These are phyloP conservation scores for Cartodere bifasciata DNA, from an alignment of 2,888 invertebrate species.

Conservation along the genomic window DNA sequence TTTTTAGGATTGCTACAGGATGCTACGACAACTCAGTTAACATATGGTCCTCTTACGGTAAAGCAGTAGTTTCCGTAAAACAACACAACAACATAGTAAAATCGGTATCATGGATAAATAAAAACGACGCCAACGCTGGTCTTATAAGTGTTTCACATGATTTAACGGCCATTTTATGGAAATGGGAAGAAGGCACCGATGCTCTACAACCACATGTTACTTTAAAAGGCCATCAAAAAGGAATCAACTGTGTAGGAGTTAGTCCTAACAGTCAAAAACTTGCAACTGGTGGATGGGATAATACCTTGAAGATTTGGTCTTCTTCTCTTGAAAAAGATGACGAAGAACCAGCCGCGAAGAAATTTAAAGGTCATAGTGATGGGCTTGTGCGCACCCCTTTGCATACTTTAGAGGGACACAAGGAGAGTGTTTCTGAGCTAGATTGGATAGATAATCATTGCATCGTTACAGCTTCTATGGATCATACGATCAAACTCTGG, in stretches of 20 bases:
- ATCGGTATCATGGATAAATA: slow-evolving; percentile 74
- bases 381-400: slow-evolving; percentile 52
- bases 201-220: slow-evolving; percentile 67
- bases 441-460: slow-evolving; percentile 73
- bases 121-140: slow-evolving; percentile 40
- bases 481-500: slow-evolving; percentile 91
- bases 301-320: slow-evolving; percentile 84
- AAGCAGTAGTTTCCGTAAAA: slow-evolving; percentile 69
- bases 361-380: slow-evolving; percentile 19
- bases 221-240: slow-evolving; percentile 84
- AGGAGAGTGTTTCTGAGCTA: slow-evolving; percentile 76
- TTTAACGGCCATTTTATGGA: slow-evolving; percentile 82
- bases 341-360: slow-evolving; percentile 30
- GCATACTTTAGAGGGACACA: slow-evolving; percentile 82
- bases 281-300: slow-evolving; percentile 89
- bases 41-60: slow-evolving; percentile 79
- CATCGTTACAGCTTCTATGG: slow-evolving; percentile 83
- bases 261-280: slow-evolving; percentile 50
- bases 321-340: slow-evolving; percentile 33
- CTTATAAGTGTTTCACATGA: slow-evolving; percentile 76
- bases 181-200: slow-evolving; percentile 64
- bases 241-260: slow-evolving; percentile 77
- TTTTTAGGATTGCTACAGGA: slow-evolving; percentile 72
- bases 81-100: slow-evolving; percentile 82
- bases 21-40: slow-evolving; percentile 89